Evolutionary conservation across 64 coral and sea anemone species (phyloP).

Genomic region (Dendronephthya gigantea): DNA sequence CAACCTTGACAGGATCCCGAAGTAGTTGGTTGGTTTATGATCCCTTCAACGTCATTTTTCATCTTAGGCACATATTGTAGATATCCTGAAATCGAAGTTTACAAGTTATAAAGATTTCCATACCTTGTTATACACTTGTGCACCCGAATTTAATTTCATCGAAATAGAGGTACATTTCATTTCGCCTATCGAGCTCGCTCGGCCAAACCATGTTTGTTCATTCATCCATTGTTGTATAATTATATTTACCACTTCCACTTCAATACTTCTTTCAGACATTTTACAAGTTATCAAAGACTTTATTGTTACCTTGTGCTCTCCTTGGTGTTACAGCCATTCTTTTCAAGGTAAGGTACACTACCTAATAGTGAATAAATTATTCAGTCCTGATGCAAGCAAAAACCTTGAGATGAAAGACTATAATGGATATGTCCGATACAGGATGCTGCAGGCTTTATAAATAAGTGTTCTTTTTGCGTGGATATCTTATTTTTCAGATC

Average conservation of each 20-base stretch:
- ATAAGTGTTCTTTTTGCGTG: neutral
- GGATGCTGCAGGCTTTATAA: no score
- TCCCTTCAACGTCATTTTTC: neutral
- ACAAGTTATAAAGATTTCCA: conserved; percentile 87
- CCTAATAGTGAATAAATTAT: no score
- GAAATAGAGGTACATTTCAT: conserved; percentile 53
- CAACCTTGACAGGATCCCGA: no score
- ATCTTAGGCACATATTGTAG: conserved; percentile 80
- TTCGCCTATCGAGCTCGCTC: neutral
- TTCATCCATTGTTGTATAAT: neutral
- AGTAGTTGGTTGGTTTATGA: neutral
- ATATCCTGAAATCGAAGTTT: conserved; percentile 89
- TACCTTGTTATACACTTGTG: conserved; percentile 87
- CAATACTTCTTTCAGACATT: neutral
- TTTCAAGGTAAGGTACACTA: conserved; percentile 45
- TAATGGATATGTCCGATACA: no score
- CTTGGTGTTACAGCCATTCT: conserved; percentile 33
- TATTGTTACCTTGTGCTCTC: conserved; percentile 62
- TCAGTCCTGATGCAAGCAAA: no score
- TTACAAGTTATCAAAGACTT: conserved; percentile 43
- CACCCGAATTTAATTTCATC: conserved; percentile 89
- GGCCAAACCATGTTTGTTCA: neutral
- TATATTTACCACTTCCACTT: neutral
- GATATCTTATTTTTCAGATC: neutral
- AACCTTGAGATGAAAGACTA: no score